Conservation (phyloP, 2,888 invertebrate species). For the Drosophila mimica region DNA sequence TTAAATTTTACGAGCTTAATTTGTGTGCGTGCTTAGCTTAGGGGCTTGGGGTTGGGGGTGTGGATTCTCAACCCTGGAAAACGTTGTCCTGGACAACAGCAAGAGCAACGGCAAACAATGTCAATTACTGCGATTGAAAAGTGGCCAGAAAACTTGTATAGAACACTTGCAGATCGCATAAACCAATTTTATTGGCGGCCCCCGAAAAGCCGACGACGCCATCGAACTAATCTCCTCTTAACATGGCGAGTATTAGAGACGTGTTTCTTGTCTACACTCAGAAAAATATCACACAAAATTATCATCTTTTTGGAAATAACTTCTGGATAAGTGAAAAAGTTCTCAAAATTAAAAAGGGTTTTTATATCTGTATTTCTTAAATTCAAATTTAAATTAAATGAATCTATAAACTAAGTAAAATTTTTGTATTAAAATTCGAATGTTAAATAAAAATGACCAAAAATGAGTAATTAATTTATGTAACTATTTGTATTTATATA, state of each 20-base stretch:
- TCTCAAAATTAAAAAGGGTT: not conserved
- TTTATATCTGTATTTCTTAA: not conserved
- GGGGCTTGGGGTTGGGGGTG: not conserved
- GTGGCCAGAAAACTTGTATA: slow-evolving; percentile 67
- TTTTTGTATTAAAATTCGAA: no score
- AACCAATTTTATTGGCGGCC: slow-evolving; percentile 77
- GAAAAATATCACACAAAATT: not conserved
- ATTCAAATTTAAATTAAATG: no score
- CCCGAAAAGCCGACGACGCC: slow-evolving; percentile 45
- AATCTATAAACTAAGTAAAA: no score
- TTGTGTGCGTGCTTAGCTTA: slow-evolving; percentile 76
- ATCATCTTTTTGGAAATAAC: not conserved
- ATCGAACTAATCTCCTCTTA: slow-evolving; percentile 78
- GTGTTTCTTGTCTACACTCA: slow-evolving; percentile 11
- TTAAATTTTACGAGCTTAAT: slow-evolving; percentile 81
- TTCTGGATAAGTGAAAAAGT: not conserved
- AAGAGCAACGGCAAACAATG: slow-evolving; percentile 54
- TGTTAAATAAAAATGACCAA: no score
- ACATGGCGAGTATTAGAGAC: slow-evolving; percentile 70
- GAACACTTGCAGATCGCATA: slow-evolving; percentile 41
- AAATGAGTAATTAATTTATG: no score
- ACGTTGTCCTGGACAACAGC: slow-evolving; percentile 57
- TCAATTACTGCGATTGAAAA: slow-evolving; percentile 81
- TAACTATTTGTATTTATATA: no score
- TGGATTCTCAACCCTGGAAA: not conserved